Evolutionary conservation across 2,888 invertebrate genomes (phyloP), one percentile per base, ranked within the genome.

Genomic region (Drosophila picticornis): DNA sequence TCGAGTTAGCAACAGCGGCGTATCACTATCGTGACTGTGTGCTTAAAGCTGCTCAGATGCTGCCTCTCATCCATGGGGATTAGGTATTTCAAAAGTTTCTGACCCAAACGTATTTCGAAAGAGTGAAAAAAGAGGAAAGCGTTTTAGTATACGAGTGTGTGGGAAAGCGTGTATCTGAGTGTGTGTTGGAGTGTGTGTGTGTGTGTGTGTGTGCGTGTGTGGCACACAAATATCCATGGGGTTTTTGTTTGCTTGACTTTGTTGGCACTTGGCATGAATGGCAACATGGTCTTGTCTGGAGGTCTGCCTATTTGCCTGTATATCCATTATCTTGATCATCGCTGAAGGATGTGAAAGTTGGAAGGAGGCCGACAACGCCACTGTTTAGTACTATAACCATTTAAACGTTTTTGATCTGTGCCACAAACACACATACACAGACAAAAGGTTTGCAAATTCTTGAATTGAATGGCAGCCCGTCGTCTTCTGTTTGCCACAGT

Each of bases 31-130:
- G 70, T 52, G 61, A 62, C 77, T 64, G 78, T 53, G 72, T 64
- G 79, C 70, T 76, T 79, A 80, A 80, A 77, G 71, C 77, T 61
- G 72, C 75, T 77, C 74, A 65, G 72, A 75, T 69, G 74, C 58
- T 73, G 63, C 74, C 74, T 80, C 69, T 65, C 75, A 79, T 80
- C 76, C 73, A 85, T 72, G 88, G 73, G 85, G 81, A 82, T 81
- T 84, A 83, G 79, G 80, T 86, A 82, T 86, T 81, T 88, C 75
- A 83, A 90, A 90, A 86, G 84, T 90, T 90, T 89, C 72, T 88
- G 86, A 88, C 90, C 90, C 90, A 89, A 88, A 90, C 83, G 90
- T 90, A 84, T 90, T 90, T 88, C 68, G 29, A 25, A 43, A 46
- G 59, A 59, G 57, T 25, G 51, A 59, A 57, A 56, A 27, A 56